These are phyloP conservation scores for Apis laboriosa DNA, from an alignment of 1,140 invertebrate species.

Conservation along the genomic window DNA sequence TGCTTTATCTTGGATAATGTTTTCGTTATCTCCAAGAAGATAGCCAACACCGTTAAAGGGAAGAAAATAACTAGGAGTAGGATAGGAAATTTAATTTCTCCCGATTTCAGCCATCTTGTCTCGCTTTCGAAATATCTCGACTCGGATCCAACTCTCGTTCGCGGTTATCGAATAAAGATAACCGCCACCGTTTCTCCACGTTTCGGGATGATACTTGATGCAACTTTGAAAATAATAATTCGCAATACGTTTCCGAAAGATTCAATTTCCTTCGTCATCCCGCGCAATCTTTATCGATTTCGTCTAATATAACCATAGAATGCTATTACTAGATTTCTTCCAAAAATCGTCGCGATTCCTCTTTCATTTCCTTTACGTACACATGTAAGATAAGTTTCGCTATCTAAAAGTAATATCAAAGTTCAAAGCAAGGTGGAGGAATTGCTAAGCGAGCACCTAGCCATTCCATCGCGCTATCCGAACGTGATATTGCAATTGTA, in stretches of 20 bases:
- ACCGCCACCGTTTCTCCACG: too few relatives aligned
- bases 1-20: conserved; percentile 69
- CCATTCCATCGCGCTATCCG: background rate
- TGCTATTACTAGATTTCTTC: background rate
- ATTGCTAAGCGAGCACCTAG: conserved; percentile 27
- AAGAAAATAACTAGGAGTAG: conserved; percentile 34
- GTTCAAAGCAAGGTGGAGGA: conserved; percentile 44
- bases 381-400: conserved; percentile 21
- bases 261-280: too few relatives aligned
- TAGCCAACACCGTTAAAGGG: conserved; percentile 49
- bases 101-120: conserved; percentile 39
- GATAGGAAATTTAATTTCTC: conserved; percentile 73
- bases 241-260: background rate
- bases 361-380: background rate
- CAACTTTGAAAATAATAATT: background rate
- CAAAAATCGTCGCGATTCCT: conserved; percentile 20
- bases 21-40: conserved; percentile 68
- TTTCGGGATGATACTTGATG: background rate
- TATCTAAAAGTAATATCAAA: conserved; percentile 52
- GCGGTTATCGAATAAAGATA: background rate
- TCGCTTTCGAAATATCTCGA: conserved; percentile 4
- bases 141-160: background rate
- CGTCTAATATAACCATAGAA: background rate
- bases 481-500: conserved; percentile 26
- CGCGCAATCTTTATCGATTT: background rate